Evolutionary conservation across 2,113 vertebrate genomes (phyloP).

Genomic region (Aix galericulata): DNA sequence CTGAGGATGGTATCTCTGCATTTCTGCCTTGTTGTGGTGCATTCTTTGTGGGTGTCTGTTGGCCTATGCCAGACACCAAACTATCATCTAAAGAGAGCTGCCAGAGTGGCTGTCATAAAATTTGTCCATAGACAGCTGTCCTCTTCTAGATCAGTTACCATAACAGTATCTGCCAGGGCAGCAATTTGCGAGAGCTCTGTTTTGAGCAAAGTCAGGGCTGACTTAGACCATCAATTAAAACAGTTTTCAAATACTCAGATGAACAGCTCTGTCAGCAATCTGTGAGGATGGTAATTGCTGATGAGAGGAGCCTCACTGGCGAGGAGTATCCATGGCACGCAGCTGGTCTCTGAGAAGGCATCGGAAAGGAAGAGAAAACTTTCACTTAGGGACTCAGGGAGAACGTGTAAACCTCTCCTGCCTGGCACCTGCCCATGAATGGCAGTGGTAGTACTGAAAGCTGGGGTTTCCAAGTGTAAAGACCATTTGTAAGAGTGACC

Average conservation of each 20-base stretch:
- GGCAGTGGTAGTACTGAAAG: neutral
- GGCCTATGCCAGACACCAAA: neutral
- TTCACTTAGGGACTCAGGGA: neutral
- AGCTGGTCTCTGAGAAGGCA: neutral
- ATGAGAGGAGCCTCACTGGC: neutral
- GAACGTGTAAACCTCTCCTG: neutral
- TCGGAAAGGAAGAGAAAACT: neutral
- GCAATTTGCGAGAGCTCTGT: neutral
- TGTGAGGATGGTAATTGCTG: neutral
- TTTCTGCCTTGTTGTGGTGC: neutral
- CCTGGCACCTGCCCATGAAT: neutral
- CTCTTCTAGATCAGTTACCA: neutral
- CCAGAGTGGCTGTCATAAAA: neutral
- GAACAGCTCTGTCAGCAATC: constrained; percentile 20
- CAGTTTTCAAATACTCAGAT: neutral
- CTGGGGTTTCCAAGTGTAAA: neutral
- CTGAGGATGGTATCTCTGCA: neutral
- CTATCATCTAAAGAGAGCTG: neutral
- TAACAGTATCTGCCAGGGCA: neutral
- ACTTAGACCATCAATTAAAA: neutral
- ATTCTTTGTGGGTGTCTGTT: neutral
- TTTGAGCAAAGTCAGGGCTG: constrained; percentile 13
- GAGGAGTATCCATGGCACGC: neutral
- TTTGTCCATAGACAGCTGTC: neutral
- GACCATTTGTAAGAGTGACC: neutral